Percentiles rank a stretch among this genome's conserved stretches.
Conservation (phyloP, 2,797 vertebrate species). For the Cichlasoma orientale region DNA sequence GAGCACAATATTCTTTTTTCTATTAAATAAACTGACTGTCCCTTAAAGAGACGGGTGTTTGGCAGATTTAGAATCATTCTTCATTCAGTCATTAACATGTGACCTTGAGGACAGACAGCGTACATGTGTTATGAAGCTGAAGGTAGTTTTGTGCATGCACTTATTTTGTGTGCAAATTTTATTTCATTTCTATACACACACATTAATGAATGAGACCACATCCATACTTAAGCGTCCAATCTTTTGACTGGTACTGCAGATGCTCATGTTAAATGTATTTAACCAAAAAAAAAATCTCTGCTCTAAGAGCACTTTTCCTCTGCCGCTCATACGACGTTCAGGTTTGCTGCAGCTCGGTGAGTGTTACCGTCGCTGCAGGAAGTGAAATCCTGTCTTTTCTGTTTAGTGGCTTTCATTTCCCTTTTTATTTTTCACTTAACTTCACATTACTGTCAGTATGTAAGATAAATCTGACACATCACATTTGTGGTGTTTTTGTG, state of each 20-base stretch:
- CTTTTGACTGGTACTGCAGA: no score
- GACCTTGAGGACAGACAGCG: background rate
- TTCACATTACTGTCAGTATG: background rate
- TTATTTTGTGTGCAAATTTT: background rate
- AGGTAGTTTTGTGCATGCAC: background rate
- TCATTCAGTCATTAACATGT: no score
- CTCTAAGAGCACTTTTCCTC: background rate
- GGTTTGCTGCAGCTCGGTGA: background rate
- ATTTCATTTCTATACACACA: background rate
- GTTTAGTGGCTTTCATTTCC: background rate
- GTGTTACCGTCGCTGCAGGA: background rate
- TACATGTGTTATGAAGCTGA: background rate
- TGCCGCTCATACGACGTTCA: background rate
- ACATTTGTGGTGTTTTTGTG: background rate
- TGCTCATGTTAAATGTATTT: background rate
- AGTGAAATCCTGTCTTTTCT: background rate
- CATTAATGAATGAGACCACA: background rate
- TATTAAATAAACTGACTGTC: no score
- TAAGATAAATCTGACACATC: slow-evolving; percentile 15
- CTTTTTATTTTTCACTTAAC: background rate
- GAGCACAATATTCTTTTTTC: no score
- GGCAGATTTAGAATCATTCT: background rate
- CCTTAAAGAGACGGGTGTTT: background rate
- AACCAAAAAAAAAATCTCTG: background rate
- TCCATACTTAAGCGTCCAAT: no score